phyloP scores from a whole-genome alignment of 1,140 invertebrate species.

The Cyrtorhinus lividipennis region DNA sequence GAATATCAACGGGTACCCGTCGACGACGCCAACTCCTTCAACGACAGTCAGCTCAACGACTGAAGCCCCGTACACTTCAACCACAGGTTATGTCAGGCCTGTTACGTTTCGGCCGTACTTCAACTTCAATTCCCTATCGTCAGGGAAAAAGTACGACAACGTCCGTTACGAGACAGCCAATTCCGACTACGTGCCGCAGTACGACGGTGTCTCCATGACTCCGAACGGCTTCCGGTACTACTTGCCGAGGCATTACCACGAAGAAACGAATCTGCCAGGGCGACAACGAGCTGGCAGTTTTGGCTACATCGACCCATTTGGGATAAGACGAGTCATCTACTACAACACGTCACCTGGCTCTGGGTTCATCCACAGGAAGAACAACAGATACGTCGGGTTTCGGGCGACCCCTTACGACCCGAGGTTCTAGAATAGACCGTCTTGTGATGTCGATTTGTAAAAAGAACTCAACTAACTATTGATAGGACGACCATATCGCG shows the following conservation, averaged over 20 bases:
- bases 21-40: slow-evolving; percentile 12
- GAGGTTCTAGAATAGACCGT: slow-evolving; percentile 29
- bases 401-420: slow-evolving; percentile 63
- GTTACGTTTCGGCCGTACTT: slow-evolving; percentile 25
- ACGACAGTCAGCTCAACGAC: neutral
- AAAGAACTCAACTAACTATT: too few species aligned
- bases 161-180: neutral
- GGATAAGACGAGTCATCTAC: slow-evolving; percentile 69
- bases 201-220: slow-evolving; percentile 54
- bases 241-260: slow-evolving; percentile 68
- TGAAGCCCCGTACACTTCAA: slow-evolving; percentile 24
- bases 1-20: slow-evolving; percentile 15
- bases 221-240: slow-evolving; percentile 68
- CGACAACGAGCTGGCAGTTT: slow-evolving; percentile 55
- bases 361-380: slow-evolving; percentile 65
- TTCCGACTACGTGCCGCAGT: slow-evolving; percentile 36
- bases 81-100: slow-evolving; percentile 31
- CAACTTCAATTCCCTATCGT: slow-evolving; percentile 22
- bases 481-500: too few species aligned
- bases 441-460: too few species aligned
- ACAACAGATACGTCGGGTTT: slow-evolving; percentile 71
- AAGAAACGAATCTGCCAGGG: slow-evolving; percentile 39
- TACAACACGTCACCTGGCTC: slow-evolving; percentile 58
- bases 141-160: slow-evolving; percentile 20
- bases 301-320: slow-evolving; percentile 76